phyloP scores from a whole-genome alignment of 1,140 invertebrate genomes.

The Trichogramma pretiosum region DNA sequence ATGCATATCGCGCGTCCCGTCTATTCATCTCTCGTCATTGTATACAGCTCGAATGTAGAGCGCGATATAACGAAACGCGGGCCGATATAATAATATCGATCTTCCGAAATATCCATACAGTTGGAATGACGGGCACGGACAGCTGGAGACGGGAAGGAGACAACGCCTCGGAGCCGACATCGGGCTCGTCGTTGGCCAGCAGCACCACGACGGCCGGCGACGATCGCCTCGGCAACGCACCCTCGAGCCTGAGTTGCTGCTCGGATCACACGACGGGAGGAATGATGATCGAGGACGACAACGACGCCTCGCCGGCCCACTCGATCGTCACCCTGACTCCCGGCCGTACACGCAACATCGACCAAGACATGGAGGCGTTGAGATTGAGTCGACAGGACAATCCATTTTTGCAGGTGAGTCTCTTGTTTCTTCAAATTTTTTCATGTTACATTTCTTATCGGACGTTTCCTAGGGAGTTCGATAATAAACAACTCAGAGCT shows the following conservation, averaged over 20 bases:
- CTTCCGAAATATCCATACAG: too few species aligned
- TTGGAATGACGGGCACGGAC: too few species aligned
- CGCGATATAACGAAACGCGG: too few species aligned
- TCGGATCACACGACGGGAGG: constrained; percentile 44
- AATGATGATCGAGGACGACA: constrained; percentile 40
- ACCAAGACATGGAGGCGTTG: constrained; percentile 74
- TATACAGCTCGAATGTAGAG: too few species aligned
- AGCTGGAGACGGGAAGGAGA: too few species aligned
- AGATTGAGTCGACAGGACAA: constrained; percentile 72
- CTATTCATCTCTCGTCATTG: too few species aligned
- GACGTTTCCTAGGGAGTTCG: too few species aligned
- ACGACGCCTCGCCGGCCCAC: constrained; percentile 43
- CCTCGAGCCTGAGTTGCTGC: constrained; percentile 45
- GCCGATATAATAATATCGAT: too few species aligned
- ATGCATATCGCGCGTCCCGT: too few species aligned
- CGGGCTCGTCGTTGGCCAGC: background rate
- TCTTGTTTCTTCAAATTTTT: background rate
- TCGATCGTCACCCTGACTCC: constrained; percentile 62
- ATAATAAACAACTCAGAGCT: too few species aligned
- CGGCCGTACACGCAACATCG: constrained; percentile 65
- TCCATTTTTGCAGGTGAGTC: constrained; percentile 63
- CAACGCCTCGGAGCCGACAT: background rate
- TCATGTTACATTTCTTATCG: too few species aligned
- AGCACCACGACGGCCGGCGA: constrained; percentile 17
- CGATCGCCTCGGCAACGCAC: too few species aligned